Conservation (phyloP, 2,888 invertebrate species). For the Phengaris alcon region DNA sequence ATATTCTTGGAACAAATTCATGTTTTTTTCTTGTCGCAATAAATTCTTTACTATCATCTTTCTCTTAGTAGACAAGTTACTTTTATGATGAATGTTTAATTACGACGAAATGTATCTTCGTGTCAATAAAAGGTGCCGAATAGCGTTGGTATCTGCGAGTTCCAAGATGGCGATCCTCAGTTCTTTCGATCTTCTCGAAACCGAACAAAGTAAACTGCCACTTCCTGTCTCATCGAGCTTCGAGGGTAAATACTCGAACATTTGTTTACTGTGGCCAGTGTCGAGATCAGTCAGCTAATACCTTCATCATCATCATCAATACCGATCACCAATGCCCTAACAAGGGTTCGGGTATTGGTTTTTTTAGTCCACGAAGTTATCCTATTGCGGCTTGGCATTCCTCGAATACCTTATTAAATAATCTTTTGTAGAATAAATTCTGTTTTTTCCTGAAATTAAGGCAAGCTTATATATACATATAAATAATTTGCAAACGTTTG, state of each 20-base stretch:
- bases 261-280: not conserved
- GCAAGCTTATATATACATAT: not conserved
- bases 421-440: not conserved
- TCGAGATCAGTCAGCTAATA: conserved; percentile 1
- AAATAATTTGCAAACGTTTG: conserved; percentile 10
- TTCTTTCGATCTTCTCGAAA: conserved; percentile 9
- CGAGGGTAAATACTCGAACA: not conserved
- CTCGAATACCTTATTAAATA: not conserved
- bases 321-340: not conserved
- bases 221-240: conserved; percentile 5
- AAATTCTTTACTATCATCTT: not conserved
- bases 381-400: too few species aligned
- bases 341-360: too few species aligned
- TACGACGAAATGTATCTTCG: not conserved
- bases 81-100: not conserved
- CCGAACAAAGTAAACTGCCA: conserved; percentile 10
- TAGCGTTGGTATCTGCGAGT: not conserved
- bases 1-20: not conserved
- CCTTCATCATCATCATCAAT: not conserved
- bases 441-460: not conserved
- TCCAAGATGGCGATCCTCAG: not conserved
- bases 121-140: not conserved
- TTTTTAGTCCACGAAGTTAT: too few species aligned
- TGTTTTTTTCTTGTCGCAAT: not conserved
- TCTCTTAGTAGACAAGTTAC: too few species aligned